Evolutionary conservation across 2,888 invertebrate species (phyloP).

Genomic region (Zelleria hepariella): DNA sequence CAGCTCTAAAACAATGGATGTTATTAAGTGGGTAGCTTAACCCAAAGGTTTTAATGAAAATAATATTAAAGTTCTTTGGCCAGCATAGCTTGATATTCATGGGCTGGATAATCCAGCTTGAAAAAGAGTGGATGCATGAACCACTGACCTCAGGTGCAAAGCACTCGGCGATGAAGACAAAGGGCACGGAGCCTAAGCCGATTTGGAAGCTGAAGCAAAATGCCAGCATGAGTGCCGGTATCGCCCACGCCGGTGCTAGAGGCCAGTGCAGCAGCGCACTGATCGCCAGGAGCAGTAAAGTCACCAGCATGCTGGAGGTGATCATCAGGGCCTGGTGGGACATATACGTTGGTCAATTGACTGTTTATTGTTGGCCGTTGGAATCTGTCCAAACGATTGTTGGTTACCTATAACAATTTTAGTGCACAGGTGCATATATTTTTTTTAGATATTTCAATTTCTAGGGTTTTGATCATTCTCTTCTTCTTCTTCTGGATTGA

Average conservation of each 20-base stretch:
- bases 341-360: background rate
- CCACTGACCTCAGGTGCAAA: constrained; percentile 30
- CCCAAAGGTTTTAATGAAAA: background rate
- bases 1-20: background rate
- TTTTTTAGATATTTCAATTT: no score
- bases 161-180: constrained; percentile 26
- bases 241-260: constrained; percentile 32
- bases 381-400: background rate
- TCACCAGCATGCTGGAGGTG: constrained; percentile 17
- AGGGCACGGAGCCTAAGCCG: constrained; percentile 33
- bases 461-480: no score
- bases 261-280: constrained; percentile 27
- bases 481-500: no score
- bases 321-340: constrained; percentile 30
- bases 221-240: constrained; percentile 30
- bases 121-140: no score
- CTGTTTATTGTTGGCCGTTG: background rate
- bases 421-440: no score
- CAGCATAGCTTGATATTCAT: background rate
- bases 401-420: background rate
- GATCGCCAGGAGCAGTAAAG: constrained; percentile 22
- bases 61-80: background rate
- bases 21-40: background rate
- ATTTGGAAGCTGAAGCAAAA: constrained; percentile 32
- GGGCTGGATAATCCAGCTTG: background rate